Evolutionary conservation across 1,140 invertebrate genomes (phyloP).

Genomic region (Paraescarpia echinospica): DNA sequence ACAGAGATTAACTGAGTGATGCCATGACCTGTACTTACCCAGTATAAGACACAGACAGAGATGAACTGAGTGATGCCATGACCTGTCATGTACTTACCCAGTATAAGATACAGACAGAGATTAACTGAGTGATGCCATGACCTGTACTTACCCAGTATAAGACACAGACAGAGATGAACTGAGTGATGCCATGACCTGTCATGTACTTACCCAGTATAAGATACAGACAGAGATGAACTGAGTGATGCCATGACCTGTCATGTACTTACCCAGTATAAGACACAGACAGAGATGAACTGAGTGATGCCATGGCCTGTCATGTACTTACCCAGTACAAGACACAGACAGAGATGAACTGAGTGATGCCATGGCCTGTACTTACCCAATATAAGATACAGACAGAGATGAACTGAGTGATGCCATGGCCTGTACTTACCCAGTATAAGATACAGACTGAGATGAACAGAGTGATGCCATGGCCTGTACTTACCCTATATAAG

Average conservation of each 20-base stretch:
- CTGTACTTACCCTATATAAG: too few relatives aligned
- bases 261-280: constrained; percentile 97
- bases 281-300: constrained; percentile 90
- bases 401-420: constrained; percentile 89
- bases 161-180: constrained; percentile 90
- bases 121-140: constrained; percentile 92
- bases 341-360: constrained; percentile 90
- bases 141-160: constrained; percentile 97
- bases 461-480: too few relatives aligned
- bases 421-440: constrained; percentile 86
- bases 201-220: constrained; percentile 97
- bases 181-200: constrained; percentile 91
- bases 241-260: constrained; percentile 91
- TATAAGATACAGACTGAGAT: too few relatives aligned
- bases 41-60: constrained; percentile 88
- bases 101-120: constrained; percentile 89
- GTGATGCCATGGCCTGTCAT: constrained; percentile 94
- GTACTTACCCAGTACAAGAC: constrained; percentile 95
- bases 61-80: constrained; percentile 94
- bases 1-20: constrained; percentile 92
- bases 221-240: constrained; percentile 93
- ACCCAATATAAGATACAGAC: constrained; percentile 90
- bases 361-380: constrained; percentile 95
- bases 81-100: constrained; percentile 97
- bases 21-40: constrained; percentile 96